Conservation (phyloP, 2,113 vertebrate species). For the Syrmaticus mikado region DNA sequence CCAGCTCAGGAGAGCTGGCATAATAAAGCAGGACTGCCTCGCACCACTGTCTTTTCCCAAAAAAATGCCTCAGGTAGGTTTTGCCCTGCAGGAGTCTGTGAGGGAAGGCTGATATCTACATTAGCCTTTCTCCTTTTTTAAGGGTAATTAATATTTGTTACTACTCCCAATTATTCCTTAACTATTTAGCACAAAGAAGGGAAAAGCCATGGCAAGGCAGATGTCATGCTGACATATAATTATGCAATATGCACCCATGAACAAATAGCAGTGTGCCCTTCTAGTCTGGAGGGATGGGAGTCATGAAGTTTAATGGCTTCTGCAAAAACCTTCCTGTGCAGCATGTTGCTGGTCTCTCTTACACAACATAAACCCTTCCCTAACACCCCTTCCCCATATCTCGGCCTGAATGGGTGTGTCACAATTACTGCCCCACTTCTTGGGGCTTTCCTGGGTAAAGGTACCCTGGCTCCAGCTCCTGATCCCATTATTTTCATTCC, state of each 20-base stretch:
- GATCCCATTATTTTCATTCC: not conserved
- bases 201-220: not conserved
- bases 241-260: not conserved
- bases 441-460: not conserved
- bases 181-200: not conserved
- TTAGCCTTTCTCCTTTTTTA: not conserved
- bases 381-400: not conserved
- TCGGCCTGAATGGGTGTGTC: not conserved
- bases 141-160: not conserved
- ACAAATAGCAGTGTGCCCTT: not conserved
- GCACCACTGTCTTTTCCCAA: fast-evolving
- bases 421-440: not conserved
- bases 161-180: not conserved
- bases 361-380: not conserved
- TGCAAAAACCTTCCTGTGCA: not conserved
- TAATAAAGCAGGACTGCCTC: not conserved
- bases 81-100: not conserved
- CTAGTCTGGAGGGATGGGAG: not conserved
- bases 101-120: not conserved
- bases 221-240: not conserved
- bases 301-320: not conserved
- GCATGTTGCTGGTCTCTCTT: not conserved
- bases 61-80: not conserved
- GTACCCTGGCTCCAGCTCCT: not conserved
- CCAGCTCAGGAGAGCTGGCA: not conserved